Evolutionary conservation across 2,113 vertebrate species (phyloP).

Genomic region (Alouatta palliata): DNA sequence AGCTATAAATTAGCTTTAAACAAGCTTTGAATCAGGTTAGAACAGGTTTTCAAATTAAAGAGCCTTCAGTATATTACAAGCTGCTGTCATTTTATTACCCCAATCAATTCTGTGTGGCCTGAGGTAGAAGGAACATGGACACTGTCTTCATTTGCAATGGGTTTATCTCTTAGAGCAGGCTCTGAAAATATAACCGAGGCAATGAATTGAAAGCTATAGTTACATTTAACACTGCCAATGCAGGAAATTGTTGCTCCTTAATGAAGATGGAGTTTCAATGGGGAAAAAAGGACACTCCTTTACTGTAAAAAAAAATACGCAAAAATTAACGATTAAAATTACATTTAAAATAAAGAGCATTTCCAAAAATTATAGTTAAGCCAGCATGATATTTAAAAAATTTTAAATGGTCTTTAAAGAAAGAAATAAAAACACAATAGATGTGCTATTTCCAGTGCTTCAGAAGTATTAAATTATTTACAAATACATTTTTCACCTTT

Average conservation of each 20-base stretch:
- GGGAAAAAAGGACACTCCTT: not conserved
- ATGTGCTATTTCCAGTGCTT: not conserved
- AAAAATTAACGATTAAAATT: conserved; percentile 36
- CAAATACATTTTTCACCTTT: not conserved
- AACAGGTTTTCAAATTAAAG: conserved; percentile 91
- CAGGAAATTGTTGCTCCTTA: conserved; percentile 66
- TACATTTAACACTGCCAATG: conserved; percentile 81
- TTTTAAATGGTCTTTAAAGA: conserved; percentile 41
- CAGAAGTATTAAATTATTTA: not conserved
- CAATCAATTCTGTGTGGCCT: conserved; percentile 91
- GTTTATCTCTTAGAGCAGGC: conserved; percentile 94
- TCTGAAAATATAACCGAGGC: conserved; percentile 85
- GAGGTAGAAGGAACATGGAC: conserved; percentile 87
- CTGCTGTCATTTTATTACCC: conserved; percentile 93
- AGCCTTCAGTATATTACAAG: conserved; percentile 88
- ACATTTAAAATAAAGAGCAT: conserved; percentile 20
- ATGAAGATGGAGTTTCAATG: conserved; percentile 57
- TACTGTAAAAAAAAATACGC: conserved; percentile 32
- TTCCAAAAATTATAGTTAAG: not conserved
- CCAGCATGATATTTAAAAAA: not conserved
- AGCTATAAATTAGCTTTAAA: conserved; percentile 93
- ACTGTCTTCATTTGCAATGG: conserved; percentile 87
- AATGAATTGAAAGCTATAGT: conserved; percentile 88
- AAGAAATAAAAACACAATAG: not conserved
- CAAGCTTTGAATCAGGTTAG: conserved; percentile 87